phyloP scores from a whole-genome alignment of 2,797 vertebrate species.

The Falco columbarius region DNA sequence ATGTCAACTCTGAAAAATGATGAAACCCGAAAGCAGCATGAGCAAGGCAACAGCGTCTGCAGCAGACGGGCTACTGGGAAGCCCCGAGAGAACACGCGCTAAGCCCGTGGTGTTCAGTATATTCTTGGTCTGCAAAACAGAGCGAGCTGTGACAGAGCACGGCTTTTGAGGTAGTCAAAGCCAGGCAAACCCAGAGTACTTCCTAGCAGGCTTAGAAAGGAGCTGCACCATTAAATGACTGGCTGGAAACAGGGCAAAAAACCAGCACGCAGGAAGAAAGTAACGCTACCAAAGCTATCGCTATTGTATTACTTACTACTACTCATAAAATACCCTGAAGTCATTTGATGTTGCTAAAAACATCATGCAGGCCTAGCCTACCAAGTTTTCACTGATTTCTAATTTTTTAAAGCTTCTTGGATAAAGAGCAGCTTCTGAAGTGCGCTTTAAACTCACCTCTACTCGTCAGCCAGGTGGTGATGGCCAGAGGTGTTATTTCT shows the following conservation, averaged over 20 bases:
- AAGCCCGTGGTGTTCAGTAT: too few relatives aligned
- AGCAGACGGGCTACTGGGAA: neutral
- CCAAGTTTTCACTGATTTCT: neutral
- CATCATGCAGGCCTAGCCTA: neutral
- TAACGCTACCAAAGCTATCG: neutral
- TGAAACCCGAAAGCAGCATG: neutral
- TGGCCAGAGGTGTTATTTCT: neutral
- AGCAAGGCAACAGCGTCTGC: neutral
- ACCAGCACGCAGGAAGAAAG: neutral
- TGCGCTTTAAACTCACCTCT: neutral
- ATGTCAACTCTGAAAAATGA: neutral
- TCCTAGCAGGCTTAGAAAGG: neutral
- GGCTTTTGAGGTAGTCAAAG: neutral
- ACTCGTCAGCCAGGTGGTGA: neutral
- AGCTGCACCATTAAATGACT: neutral
- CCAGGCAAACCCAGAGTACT: neutral
- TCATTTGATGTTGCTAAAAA: neutral
- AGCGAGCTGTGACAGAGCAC: neutral
- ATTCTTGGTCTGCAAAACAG: neutral
- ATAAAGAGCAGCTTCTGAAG: neutral
- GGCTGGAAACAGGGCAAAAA: neutral
- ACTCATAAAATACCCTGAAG: neutral
- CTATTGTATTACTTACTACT: too few relatives aligned
- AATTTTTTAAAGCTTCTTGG: neutral
- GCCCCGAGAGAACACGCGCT: accelerated